A percentile compares a stretch with the other conserved stretches of the same genome.
Conservation (phyloP, 2,113 vertebrate genomes). For the Pholis gunnellus region DNA sequence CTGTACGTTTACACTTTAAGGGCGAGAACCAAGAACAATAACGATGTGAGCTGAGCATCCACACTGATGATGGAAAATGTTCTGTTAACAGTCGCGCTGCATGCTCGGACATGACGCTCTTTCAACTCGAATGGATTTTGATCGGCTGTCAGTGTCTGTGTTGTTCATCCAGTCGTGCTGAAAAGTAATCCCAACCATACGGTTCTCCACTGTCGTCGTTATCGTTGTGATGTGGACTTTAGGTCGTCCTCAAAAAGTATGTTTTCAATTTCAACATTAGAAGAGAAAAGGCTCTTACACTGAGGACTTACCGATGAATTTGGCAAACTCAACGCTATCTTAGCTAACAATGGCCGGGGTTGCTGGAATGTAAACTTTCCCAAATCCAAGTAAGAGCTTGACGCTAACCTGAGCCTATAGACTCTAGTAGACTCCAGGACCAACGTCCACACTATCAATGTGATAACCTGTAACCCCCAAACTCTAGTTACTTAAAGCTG, state of each 20-base stretch:
- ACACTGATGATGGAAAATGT: background rate
- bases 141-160: background rate
- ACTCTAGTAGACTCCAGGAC: background rate
- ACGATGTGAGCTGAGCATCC: background rate
- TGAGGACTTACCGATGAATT: background rate
- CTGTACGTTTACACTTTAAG: background rate
- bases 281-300: background rate
- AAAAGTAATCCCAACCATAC: background rate
- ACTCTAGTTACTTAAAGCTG: background rate
- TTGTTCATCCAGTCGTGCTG: background rate
- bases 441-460: background rate
- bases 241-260: background rate
- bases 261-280: background rate
- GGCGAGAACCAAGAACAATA: background rate
- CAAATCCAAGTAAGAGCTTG: background rate
- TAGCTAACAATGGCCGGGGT: background rate
- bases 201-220: background rate
- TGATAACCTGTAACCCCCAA: background rate
- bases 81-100: no score
- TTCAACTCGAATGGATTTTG: background rate
- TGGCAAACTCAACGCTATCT: background rate
- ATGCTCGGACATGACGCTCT: background rate
- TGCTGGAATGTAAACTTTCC: background rate
- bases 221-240: background rate
- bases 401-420: background rate